Evolutionary conservation across 2,888 invertebrate species (phyloP), one percentile per base, ranked within the genome.

Genomic region (Patella ulyssiponensis): DNA sequence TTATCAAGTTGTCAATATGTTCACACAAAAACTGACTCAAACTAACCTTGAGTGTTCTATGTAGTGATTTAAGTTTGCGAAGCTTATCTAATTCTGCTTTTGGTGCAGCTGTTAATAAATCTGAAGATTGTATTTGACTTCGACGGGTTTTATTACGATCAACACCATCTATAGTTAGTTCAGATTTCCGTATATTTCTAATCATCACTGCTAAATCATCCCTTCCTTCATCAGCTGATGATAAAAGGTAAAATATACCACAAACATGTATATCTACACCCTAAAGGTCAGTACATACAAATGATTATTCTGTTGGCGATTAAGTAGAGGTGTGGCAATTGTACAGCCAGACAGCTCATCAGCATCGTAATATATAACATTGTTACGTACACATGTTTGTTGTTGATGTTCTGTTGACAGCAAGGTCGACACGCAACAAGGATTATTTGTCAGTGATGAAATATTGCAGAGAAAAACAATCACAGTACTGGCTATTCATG

Each of bases 41-140:
- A 69, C 73, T 76, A 71, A 89, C 89, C 86, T 84, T 86, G 33
- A 89, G 78, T 23, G 88, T 87, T 82, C 89, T 82, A 74, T 87
- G 82, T 33, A 89, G 79, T 12, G 84, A 82, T 70, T 85, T 81
- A 15, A 87, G 78, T 74, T 83, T 84, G 74, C 83, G 86, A 56
- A 85, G 77, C 76, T 81, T 85, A 20, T 85, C 81, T 20, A 86
- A 20, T 44, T 82, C 76, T 76, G 81, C 84, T 20, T 79, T 82
- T 2, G 85, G 70, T 0, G 79, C 72, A 2, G 71, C 64, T 20
- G 76, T 76, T 17, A 77, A 81, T 17, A 81, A 73, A 23, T 81
- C 83, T 17, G 81, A 75, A 33, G 83, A 81, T 69, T 83, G 80
- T 51, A 84, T 80, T 27, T 77, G 79, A 53, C 85, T 86, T 54